A percentile compares a stretch with the other conserved stretches of the same genome.
Conservation (phyloP, 2,888 invertebrate species). For the Alcis repandata region DNA sequence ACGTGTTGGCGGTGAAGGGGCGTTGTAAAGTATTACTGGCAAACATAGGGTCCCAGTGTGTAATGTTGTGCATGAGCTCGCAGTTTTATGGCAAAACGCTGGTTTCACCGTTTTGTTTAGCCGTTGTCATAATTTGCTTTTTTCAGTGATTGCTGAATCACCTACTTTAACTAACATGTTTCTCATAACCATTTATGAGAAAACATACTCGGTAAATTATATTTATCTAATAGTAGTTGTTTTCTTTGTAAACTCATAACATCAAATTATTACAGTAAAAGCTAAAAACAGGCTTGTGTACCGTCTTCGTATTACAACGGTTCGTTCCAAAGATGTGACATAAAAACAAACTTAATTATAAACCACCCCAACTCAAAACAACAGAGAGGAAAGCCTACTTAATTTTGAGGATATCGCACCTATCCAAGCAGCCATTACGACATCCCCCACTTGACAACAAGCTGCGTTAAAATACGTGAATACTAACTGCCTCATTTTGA, state of each 20-base stretch:
- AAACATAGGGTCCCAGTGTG: conserved; percentile 72
- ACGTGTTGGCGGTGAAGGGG: conserved; percentile 60
- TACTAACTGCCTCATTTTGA: conserved; percentile 83
- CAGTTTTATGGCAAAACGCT: conserved; percentile 69
- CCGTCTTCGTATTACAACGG: too few relatives aligned
- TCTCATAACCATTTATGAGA: neutral
- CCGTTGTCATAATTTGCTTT: conserved; percentile 51
- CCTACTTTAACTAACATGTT: conserved; percentile 30
- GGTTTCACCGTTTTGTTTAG: conserved; percentile 60
- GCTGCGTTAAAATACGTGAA: conserved; percentile 68
- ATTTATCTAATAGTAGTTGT: neutral
- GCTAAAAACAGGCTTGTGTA: too few relatives aligned
- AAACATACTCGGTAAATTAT: too few relatives aligned
- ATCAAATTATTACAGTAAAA: too few relatives aligned
- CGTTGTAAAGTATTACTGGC: conserved; percentile 72
- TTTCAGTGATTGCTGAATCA: conserved; percentile 50
- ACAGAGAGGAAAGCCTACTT: conserved; percentile 47
- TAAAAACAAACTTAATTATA: conserved; percentile 41
- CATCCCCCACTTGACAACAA: conserved; percentile 54
- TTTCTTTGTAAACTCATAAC: neutral
- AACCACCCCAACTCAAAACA: conserved; percentile 39
- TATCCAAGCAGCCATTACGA: conserved; percentile 51
- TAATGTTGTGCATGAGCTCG: conserved; percentile 70
- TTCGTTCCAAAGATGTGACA: conserved; percentile 25
- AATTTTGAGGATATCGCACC: conserved; percentile 51